phyloP scores from a whole-genome alignment of 2,797 vertebrate genomes.

The Leucoraja ocellata region DNA sequence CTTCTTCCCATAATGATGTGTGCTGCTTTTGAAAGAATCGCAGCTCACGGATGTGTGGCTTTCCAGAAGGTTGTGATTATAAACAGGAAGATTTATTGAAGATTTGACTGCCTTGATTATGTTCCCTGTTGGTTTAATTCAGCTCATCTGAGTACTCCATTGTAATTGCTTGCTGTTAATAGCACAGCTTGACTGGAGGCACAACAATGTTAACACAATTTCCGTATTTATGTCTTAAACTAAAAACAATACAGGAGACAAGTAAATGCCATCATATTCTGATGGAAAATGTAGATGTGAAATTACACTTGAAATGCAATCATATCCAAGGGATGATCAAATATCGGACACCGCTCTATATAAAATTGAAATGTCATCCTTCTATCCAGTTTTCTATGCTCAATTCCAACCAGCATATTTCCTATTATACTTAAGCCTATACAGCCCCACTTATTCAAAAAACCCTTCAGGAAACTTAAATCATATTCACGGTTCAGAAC shows the following conservation, averaged over 20 bases:
- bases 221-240: background rate
- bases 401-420: conserved; percentile 3
- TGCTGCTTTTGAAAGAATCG: background rate
- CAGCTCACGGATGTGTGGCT: background rate
- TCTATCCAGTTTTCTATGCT: background rate
- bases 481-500: background rate
- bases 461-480: background rate
- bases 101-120: background rate
- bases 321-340: background rate
- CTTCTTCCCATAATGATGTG: background rate
- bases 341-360: background rate
- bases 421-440: background rate
- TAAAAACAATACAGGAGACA: background rate
- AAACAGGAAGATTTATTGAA: background rate
- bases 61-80: background rate
- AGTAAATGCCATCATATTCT: background rate
- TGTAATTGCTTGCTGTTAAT: background rate
- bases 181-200: background rate
- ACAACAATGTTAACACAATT: background rate
- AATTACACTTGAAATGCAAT: background rate
- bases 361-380: conserved; percentile 25
- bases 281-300: background rate
- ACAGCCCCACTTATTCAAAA: background rate
- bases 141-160: background rate
- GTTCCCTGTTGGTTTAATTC: conserved; percentile 17